Evolutionary conservation across 92 coral and sea anemone genomes (phyloP).

Genomic region (Parazoanthus atlanticus): DNA sequence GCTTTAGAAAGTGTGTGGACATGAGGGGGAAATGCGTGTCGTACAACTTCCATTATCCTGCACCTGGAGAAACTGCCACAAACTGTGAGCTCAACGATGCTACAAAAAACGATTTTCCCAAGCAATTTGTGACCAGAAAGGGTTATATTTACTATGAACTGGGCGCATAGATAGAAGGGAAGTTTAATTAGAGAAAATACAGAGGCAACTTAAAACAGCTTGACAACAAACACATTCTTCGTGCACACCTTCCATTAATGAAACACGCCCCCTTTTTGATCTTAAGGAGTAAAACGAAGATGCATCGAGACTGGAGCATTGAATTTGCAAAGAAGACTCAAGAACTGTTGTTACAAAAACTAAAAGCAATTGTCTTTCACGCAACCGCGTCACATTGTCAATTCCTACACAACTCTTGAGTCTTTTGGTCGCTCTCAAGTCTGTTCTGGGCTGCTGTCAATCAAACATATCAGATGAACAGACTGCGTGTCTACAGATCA

Average conservation of each 20-base stretch:
- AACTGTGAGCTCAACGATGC: slow-evolving; percentile 34
- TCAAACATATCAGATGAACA: too few species aligned
- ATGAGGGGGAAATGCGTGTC: slow-evolving; percentile 34
- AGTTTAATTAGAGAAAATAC: neutral
- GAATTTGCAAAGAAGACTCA: too few species aligned
- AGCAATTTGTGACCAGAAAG: neutral
- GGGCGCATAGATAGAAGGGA: neutral
- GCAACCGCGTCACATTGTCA: too few species aligned
- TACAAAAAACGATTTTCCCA: slow-evolving; percentile 21
- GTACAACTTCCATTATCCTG: slow-evolving; percentile 8
- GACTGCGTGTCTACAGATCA: too few species aligned
- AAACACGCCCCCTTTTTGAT: neutral
- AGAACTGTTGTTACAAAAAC: too few species aligned
- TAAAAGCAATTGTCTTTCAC: too few species aligned
- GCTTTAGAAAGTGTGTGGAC: slow-evolving; percentile 32
- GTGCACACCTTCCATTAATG: neutral
- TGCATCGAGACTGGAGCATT: too few species aligned
- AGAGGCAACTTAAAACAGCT: neutral
- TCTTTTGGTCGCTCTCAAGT: too few species aligned
- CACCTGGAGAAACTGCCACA: neutral
- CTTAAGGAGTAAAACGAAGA: neutral
- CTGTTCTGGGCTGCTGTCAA: too few species aligned
- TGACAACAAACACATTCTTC: neutral
- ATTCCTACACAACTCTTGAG: too few species aligned
- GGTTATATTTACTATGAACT: slow-evolving; percentile 25